phyloP scores from a whole-genome alignment of 2,888 invertebrate genomes.

The Psylliodes chrysocephalus region DNA sequence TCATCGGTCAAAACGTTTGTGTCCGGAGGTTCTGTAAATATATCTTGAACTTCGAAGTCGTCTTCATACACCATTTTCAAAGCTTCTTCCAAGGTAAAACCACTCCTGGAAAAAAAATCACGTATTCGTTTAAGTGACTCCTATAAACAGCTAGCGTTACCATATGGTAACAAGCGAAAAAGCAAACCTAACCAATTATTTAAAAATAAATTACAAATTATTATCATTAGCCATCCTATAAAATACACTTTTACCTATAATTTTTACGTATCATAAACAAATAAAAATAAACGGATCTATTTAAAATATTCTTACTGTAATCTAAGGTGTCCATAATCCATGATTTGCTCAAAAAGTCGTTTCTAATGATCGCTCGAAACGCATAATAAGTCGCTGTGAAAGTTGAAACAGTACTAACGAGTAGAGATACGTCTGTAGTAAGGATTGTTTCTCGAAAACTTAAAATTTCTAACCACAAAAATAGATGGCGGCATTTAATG shows the following conservation, averaged over 20 bases:
- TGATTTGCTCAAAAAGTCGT: neutral
- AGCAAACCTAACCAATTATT: too few relatives aligned
- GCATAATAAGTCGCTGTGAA: neutral
- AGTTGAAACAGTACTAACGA: conserved; percentile 2
- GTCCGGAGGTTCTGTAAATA: too few relatives aligned
- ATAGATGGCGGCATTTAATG: neutral
- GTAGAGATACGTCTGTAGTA: neutral
- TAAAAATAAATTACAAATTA: too few relatives aligned
- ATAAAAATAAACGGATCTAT: neutral
- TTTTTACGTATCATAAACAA: conserved; percentile 3
- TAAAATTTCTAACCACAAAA: neutral
- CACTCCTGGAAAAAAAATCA: conserved; percentile 13
- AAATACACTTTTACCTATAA: conserved; percentile 5
- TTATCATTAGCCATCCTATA: too few relatives aligned
- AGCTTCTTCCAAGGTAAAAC: conserved; percentile 24
- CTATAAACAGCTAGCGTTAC: too few relatives aligned
- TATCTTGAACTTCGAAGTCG: conserved; percentile 6
- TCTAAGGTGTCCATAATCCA: conserved; percentile 16
- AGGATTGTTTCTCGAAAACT: neutral
- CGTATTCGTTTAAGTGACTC: conserved; percentile 8
- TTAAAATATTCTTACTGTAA: conserved; percentile 6
- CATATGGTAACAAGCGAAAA: too few relatives aligned
- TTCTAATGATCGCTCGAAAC: neutral
- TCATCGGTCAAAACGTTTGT: conserved; percentile 17
- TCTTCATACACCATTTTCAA: conserved; percentile 15